Base-by-base conservation (phyloP, 2,113 vertebrate species). In the Himantopus leucocephalus region DNA sequence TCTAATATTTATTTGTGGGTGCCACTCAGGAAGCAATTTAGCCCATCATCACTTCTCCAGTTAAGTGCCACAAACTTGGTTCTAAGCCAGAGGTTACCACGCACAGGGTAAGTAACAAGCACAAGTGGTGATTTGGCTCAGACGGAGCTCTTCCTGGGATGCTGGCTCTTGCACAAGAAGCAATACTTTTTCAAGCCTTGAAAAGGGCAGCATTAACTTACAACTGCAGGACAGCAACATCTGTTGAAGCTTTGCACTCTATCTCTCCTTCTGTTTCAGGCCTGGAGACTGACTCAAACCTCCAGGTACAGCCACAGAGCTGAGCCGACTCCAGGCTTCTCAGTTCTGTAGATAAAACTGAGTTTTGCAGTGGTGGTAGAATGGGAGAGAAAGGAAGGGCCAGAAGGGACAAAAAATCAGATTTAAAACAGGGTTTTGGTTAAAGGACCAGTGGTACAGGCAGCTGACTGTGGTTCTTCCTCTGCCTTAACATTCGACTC, bases 1-100 rank as follows among this genome's bases (percentile, higher is more conserved):
- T 90, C 39, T 95, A 93, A 82, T 90, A 93, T 92, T 93, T 94
- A 92, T 93, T 92, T 88, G 67, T 72, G 72, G 81, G 74, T 88
- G 63, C 78, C 75, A 82, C 66, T 94, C 77, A 90, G 43, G 74
- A 93, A 95, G 52, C 53, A 85, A 60, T 90, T 94, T 85, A 92
- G 60, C 67, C 50, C 75, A 92, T 93, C 79, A 76, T 73, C 72
- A 48, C 55, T 90, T 83, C 79, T 79, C 39, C 48, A 56, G 62
- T 13, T 64, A 68, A 92, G 58, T 85, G 58, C 35, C 29, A 47
- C 53, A 85, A 88, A 76, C 15, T 74, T 73, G 45, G 41, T 72
- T 90, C 82, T 83, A 76, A 82, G 85, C 78, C 90, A 93, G 48
- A 85, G 77, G 72, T 87, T 93, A 73, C 39, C 64, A 53, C 26